Evolutionary conservation across 2,888 invertebrate genomes (phyloP), one percentile per base, ranked within the genome.

Genomic region (Melieria picta): DNA sequence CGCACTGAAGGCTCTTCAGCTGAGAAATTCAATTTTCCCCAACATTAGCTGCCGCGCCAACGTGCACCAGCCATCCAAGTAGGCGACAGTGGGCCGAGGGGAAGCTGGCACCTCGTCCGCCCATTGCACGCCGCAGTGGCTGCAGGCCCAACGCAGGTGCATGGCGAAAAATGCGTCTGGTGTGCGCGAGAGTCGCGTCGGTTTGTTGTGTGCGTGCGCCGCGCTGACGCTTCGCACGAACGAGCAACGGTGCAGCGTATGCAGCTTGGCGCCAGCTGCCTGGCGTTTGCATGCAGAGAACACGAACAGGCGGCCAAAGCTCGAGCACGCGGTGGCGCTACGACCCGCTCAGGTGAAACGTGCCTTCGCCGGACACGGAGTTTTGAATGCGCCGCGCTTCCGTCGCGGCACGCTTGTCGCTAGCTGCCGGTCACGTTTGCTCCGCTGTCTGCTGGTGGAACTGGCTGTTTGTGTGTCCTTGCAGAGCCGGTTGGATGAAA

Each of bases 21-120:
- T 77, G 78, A 80, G 80, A 80, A 81, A 83, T 81, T 83, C 82
- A 81, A 81, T 81, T 81, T 81, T 83, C 82, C 81, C 78, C 81
- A 82, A 81, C 81, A 81, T 81, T 81, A 83, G 82, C 79, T 77
- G 72, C 57, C 73, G 76, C 64, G 71, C 72, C 73, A 71, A 74
- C 70, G 50, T 72, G 69, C 74, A 68, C 76, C 57, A 70, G 62
- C 62, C 75, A 78, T 79, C 80, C 78, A 58, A 58, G 65, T 50
- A 72, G 76, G 74, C 66, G 10, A 52, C 11, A 52, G 13, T 52
- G 13, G 30, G n/a, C 43, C 47, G 13, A 50, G 42, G 58, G 30
- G 57, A 10, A 50, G 7, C 3, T 16, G 42, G 16, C 48, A 64
- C 11, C 64, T 52, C 1, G 7, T 9, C 11, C 13, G 11, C 52